Conservation (phyloP, 2,888 invertebrate species). For the Odontocerum albicorne region DNA sequence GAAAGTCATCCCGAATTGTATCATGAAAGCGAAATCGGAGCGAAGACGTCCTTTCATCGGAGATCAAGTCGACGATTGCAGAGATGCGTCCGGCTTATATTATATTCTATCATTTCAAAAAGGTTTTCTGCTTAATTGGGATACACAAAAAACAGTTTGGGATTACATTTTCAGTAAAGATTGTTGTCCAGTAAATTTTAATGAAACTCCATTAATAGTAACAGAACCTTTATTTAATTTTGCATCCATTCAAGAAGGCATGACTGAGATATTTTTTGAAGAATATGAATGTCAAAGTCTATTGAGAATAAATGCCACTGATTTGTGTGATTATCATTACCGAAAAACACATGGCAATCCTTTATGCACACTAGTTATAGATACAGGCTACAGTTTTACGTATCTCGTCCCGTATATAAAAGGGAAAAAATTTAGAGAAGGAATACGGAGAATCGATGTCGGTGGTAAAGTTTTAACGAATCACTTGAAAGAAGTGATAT, state of each 20-base stretch:
- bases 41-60: slow-evolving; percentile 91
- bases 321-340: slow-evolving; percentile 75
- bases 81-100: slow-evolving; percentile 93
- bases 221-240: slow-evolving; percentile 97
- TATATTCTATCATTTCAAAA: slow-evolving; percentile 93
- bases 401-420: slow-evolving; percentile 91
- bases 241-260: slow-evolving; percentile 86
- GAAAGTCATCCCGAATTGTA: slow-evolving; percentile 86
- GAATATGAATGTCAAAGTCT: slow-evolving; percentile 91
- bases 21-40: slow-evolving; percentile 98
- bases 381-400: slow-evolving; percentile 94
- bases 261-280: slow-evolving; percentile 96
- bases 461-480: slow-evolving; percentile 98
- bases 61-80: slow-evolving; percentile 89
- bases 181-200: slow-evolving; percentile 74
- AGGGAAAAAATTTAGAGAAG: slow-evolving; percentile 60
- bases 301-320: slow-evolving; percentile 77
- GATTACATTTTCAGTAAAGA: slow-evolving; percentile 91
- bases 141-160: slow-evolving; percentile 94
- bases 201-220: slow-evolving; percentile 78
- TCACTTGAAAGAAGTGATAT: slow-evolving; percentile 95
- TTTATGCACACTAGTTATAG: slow-evolving; percentile 80
- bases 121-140: slow-evolving; percentile 96
- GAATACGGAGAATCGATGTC: slow-evolving; percentile 83
- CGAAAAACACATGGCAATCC: slow-evolving; percentile 56